Evolutionary conservation across 1,140 invertebrate species (phyloP).

Genomic region (Helicoverpa zea): DNA sequence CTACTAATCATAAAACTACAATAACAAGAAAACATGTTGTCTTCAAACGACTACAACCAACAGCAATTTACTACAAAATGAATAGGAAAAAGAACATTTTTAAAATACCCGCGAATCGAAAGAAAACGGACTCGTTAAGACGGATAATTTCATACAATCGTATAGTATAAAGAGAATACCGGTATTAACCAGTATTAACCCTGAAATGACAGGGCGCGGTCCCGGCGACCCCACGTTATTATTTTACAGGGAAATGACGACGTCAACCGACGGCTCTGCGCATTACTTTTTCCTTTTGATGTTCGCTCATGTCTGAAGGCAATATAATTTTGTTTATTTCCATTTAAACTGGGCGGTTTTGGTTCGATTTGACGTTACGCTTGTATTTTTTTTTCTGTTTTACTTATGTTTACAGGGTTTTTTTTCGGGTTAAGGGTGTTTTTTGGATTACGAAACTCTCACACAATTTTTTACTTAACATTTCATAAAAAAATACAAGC

Average conservation of each 20-base stretch:
- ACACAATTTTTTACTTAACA: no score
- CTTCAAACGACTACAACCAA: background rate
- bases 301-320: conserved; percentile 73
- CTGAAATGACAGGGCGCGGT: conserved; percentile 74
- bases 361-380: conserved; percentile 54
- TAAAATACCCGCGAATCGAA: conserved; percentile 42
- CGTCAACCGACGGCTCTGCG: conserved; percentile 65
- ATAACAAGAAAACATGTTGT: background rate
- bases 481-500: no score
- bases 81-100: conserved; percentile 1
- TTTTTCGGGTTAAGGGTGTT: conserved; percentile 9
- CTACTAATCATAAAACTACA: no score
- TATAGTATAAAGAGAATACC: conserved; percentile 71
- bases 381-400: conserved; percentile 31
- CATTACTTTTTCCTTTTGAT: conserved; percentile 85
- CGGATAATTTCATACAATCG: conserved; percentile 74
- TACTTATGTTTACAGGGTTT: conserved; percentile 9
- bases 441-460: conserved; percentile 5
- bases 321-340: conserved; percentile 77
- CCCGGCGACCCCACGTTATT: conserved; percentile 72
- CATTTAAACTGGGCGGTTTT: conserved; percentile 65
- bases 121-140: conserved; percentile 65
- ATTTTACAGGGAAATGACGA: conserved; percentile 78
- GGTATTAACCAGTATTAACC: conserved; percentile 78
- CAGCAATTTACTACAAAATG: conserved; percentile 5